These are phyloP conservation scores for Seriola rivoliana DNA, from an alignment of 2,113 vertebrate species.

Conservation along the genomic window DNA sequence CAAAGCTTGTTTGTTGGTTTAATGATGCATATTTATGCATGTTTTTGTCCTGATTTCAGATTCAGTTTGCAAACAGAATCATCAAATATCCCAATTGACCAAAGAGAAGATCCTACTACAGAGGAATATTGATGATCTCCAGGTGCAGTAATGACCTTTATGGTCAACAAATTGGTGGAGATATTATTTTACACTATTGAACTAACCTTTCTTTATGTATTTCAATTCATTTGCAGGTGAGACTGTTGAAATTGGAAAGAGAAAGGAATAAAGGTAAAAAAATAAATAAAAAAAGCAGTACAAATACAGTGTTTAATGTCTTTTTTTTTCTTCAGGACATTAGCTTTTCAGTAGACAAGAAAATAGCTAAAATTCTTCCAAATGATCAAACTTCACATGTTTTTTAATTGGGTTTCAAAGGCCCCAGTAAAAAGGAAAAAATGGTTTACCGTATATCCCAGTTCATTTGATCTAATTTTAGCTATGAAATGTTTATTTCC, in stretches of 20 bases:
- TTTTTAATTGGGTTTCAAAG: no score
- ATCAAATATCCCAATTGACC: slow-evolving; percentile 87
- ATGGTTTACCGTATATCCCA: not conserved
- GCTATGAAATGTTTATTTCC: not conserved
- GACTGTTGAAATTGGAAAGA: slow-evolving; percentile 82
- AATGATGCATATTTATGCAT: not conserved
- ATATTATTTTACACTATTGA: not conserved
- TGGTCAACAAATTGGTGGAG: not conserved
- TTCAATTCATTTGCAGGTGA: slow-evolving; percentile 81
- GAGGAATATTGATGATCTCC: slow-evolving; percentile 86
- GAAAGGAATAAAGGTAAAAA: slow-evolving; percentile 88
- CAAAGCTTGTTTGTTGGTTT: not conserved
- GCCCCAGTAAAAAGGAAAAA: not conserved
- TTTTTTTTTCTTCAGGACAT: no score
- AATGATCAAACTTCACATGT: not conserved
- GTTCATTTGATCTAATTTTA: not conserved
- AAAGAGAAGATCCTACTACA: slow-evolving; percentile 89
- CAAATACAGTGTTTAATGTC: not conserved
- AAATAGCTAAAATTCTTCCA: not conserved
- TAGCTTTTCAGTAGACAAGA: not conserved
- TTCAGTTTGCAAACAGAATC: slow-evolving; percentile 84
- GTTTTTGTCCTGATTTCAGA: slow-evolving; percentile 78
- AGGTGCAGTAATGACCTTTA: slow-evolving; percentile 81
- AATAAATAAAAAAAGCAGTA: not conserved
- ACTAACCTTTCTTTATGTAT: slow-evolving; percentile 12